Percentiles rank a stretch among this genome's conserved stretches.
Conservation (phyloP, 2,888 invertebrate genomes). For the Idaea dimidiata region DNA sequence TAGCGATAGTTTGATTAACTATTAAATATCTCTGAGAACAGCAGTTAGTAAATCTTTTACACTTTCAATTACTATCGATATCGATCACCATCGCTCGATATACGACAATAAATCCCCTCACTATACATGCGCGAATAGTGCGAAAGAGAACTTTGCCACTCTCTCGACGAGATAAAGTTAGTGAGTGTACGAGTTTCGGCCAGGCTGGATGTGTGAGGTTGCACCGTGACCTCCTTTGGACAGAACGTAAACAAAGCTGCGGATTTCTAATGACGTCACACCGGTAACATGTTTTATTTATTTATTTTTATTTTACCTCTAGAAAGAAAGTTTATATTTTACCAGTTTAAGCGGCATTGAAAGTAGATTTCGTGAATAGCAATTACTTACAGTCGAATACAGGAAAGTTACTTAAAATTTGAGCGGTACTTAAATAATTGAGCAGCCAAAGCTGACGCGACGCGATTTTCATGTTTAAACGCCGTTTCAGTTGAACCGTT, state of each 20-base stretch:
- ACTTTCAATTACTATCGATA: conserved; percentile 8
- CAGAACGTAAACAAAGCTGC: conserved; percentile 52
- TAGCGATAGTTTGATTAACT: no score
- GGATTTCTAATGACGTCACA: conserved; percentile 22
- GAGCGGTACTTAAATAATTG: no score
- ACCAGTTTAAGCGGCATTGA: background rate
- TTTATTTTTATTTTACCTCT: conserved; percentile 4
- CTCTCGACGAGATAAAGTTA: conserved; percentile 58
- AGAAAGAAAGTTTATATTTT: conserved; percentile 1
- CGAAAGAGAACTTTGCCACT: conserved; percentile 56
- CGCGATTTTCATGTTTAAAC: no score
- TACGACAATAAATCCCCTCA: conserved; percentile 30
- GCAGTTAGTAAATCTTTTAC: no score
- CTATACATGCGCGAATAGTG: conserved; percentile 41
- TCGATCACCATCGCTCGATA: conserved; percentile 12
- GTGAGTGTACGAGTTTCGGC: conserved; percentile 53
- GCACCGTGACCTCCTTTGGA: conserved; percentile 46
- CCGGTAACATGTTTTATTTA: conserved; percentile 17
- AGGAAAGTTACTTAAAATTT: no score
- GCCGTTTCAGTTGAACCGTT: no score
- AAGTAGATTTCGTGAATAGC: background rate
- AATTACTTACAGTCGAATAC: no score
- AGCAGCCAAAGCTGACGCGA: no score
- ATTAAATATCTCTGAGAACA: no score
- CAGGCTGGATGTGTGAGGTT: conserved; percentile 47